Percentiles rank a stretch among this genome's conserved stretches.
Conservation (phyloP, 2,797 vertebrate genomes). For the Choloepus didactylus region DNA sequence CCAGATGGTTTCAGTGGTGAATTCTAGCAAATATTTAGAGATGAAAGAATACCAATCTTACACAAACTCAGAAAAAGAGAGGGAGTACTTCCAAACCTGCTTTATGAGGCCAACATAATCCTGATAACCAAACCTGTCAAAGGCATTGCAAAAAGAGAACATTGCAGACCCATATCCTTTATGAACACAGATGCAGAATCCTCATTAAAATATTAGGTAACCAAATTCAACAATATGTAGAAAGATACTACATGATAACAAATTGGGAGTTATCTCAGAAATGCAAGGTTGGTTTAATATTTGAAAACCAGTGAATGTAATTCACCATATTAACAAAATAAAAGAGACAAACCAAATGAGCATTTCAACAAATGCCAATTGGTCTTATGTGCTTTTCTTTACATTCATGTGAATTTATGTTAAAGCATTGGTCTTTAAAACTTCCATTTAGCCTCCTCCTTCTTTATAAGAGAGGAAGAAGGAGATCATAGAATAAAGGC, state of each 20-base stretch:
- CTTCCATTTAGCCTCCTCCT: not conserved
- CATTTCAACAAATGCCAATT: not conserved
- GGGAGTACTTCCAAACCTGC: not conserved
- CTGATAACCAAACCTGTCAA: conserved; percentile 12
- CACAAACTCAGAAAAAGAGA: conserved; percentile 22
- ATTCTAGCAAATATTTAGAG: conserved; percentile 16
- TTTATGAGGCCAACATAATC: not conserved
- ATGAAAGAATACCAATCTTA: not conserved
- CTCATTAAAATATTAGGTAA: conserved; percentile 15
- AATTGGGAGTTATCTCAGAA: conserved; percentile 44
- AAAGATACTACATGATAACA: not conserved
- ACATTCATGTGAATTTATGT: not conserved
- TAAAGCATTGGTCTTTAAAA: not conserved
- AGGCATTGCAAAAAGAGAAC: not conserved
- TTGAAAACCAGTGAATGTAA: conserved; percentile 22
- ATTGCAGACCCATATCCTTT: not conserved
- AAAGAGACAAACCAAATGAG: conserved; percentile 26
- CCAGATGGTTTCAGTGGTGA: conserved; percentile 1
- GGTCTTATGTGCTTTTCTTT: conserved; percentile 33
- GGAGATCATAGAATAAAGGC: not conserved
- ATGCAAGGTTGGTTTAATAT: conserved; percentile 22
- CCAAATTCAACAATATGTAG: conserved; percentile 1
- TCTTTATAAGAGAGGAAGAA: not conserved
- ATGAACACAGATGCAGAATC: not conserved
- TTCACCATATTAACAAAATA: conserved; percentile 10